phyloP scores from a whole-genome alignment of 1,140 invertebrate species.

The Bombus cullumanus region DNA sequence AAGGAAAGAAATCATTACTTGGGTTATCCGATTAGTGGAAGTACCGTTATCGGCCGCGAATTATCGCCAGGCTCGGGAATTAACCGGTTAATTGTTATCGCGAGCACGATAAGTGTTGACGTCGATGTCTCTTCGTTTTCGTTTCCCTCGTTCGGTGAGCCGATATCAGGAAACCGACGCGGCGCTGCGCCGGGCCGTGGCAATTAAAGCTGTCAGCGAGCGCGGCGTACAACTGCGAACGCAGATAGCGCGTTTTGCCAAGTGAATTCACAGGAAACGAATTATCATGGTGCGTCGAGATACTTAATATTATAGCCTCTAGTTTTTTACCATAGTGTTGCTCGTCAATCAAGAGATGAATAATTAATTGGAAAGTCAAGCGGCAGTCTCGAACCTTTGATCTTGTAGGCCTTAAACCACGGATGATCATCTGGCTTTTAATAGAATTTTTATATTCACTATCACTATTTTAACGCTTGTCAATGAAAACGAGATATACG shows the following conservation, averaged over 20 bases:
- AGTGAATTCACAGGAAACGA: background rate
- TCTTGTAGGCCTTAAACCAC: too few species aligned
- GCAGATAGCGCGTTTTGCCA: background rate
- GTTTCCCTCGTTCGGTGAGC: constrained; percentile 6
- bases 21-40: background rate
- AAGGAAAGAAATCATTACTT: background rate
- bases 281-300: background rate
- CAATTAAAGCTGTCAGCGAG: constrained; percentile 49
- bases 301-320: background rate
- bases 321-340: background rate
- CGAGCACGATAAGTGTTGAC: background rate
- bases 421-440: too few species aligned
- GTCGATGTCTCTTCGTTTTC: background rate
- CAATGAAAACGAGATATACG: too few species aligned
- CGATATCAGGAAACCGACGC: constrained; percentile 35
- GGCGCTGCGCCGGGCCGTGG: background rate
- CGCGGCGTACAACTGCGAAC: background rate
- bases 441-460: too few species aligned
- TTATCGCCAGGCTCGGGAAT: constrained; percentile 4
- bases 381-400: background rate
- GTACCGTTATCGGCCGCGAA: background rate
- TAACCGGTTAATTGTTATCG: constrained; percentile 44
- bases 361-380: too few species aligned
- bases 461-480: too few species aligned
- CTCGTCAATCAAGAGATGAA: too few species aligned